Evolutionary conservation across 2,888 invertebrate species (phyloP), one percentile per base, ranked within the genome.

Genomic region (Phengaris arion): DNA sequence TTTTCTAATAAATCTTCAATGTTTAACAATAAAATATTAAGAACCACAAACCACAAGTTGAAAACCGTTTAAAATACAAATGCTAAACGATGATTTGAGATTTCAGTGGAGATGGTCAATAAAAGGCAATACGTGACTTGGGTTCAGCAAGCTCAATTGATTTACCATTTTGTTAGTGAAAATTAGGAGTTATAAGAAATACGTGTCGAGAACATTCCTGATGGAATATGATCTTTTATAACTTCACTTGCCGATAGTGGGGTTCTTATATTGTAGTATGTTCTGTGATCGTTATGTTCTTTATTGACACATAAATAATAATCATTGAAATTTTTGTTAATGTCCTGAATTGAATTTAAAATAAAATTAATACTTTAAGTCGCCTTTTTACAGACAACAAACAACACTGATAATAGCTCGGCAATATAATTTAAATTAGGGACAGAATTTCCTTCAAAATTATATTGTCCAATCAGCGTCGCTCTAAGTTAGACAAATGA

Each of bases 81-180:
- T 7, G 35, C 35, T 45, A 45, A 64, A 64, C 64, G 64, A 35
- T 45, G 64, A 64, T 64, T 6, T 64, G 64, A 45, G 64, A 64
- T 64, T 64, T 64, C 64, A 64, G 13, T 35, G 35, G 54, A 69
- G 69, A 69, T 81, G 81, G 75, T 80, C 84, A 85, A 81, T 79
- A 79, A 77, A 80, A 81, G 83, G 82, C 76, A 75, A 76, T 79
- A 87, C 89, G 88, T 88, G 89, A 87, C 84, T 77, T 79, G 85
- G 81, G 81, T 87, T 79, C 79, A 79, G 84, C 48, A n/a, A n/a
- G 8, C 22, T 48, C 69, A 82, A 82, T 85, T 85, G 79, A 80
- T 77, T 77, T 78, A 81, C 82, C 85, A 86, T 84, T 75, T 74
- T 68, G 68, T 45, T 74, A n/a, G 59, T 12, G 74, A 64, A 64